Evolutionary conservation across 2,113 vertebrate genomes (phyloP).

Genomic region (Rafetus swinhoei): DNA sequence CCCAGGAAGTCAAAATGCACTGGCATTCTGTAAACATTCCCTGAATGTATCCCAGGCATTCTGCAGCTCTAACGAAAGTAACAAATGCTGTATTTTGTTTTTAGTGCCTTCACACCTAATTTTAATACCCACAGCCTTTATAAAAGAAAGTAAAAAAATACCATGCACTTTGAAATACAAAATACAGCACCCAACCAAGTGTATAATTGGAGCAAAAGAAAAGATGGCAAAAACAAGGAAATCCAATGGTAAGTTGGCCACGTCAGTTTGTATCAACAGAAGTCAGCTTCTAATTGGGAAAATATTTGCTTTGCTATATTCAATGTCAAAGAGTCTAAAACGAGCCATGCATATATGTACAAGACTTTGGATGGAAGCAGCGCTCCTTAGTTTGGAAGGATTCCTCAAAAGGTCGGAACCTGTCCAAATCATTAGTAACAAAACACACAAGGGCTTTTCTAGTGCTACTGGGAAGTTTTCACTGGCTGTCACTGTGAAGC

Average conservation of each 20-base stretch:
- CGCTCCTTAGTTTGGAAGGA: neutral
- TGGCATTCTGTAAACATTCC: neutral
- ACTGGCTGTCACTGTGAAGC: neutral
- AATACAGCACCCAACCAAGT: neutral
- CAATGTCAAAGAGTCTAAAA: neutral
- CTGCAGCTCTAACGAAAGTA: neutral
- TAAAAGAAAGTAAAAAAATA: neutral
- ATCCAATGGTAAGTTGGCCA: neutral
- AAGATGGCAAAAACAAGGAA: neutral
- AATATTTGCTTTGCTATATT: neutral
- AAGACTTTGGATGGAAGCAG: neutral
- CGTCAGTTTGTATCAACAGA: neutral
- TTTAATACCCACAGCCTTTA: neutral
- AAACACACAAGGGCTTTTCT: neutral
- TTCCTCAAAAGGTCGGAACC: neutral
- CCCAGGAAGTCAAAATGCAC: neutral
- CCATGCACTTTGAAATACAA: neutral
- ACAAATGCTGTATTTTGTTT: neutral
- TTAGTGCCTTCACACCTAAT: neutral
- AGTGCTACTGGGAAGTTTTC: neutral
- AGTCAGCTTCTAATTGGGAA: neutral
- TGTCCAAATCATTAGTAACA: neutral
- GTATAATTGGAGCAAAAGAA: neutral
- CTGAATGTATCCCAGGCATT: neutral
- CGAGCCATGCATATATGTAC: accelerated